Evolutionary conservation across 2,113 vertebrate genomes (phyloP).

Genomic region (Entomyzon cyanotis): DNA sequence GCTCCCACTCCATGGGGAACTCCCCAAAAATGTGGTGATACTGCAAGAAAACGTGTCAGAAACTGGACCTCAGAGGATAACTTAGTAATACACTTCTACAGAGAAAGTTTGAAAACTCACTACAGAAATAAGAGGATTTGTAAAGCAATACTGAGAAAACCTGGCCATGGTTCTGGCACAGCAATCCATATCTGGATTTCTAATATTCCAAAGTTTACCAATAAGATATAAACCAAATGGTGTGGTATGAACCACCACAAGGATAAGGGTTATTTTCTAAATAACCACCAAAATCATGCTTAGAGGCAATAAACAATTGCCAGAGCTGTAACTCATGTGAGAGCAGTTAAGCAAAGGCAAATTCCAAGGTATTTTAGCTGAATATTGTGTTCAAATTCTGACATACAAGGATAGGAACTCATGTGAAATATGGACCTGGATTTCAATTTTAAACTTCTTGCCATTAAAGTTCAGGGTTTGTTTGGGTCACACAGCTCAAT

Average conservation of each 20-base stretch:
- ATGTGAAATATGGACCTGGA: constrained; percentile 24
- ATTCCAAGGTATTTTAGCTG: constrained; percentile 16
- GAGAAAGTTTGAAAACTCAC: neutral
- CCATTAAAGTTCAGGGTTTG: constrained; percentile 25
- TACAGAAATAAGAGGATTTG: neutral
- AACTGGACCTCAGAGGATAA: neutral
- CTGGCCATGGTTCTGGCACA: neutral
- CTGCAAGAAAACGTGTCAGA: neutral
- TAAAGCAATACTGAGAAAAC: neutral
- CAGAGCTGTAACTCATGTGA: neutral
- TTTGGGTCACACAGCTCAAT: constrained; percentile 36
- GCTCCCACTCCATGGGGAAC: neutral
- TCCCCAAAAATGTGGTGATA: neutral
- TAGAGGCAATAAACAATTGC: constrained; percentile 15
- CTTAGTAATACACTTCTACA: neutral
- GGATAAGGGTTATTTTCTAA: neutral
- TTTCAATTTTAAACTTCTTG: constrained; percentile 32
- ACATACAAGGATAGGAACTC: constrained; percentile 48
- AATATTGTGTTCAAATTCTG: constrained; percentile 41
- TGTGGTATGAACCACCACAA: neutral
- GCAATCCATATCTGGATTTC: neutral
- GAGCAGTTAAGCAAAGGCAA: constrained; percentile 13
- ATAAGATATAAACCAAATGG: neutral
- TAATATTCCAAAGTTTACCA: neutral
- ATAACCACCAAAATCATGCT: neutral